Conservation (phyloP, 2,113 vertebrate species). For the Chroicocephalus ridibundus region DNA sequence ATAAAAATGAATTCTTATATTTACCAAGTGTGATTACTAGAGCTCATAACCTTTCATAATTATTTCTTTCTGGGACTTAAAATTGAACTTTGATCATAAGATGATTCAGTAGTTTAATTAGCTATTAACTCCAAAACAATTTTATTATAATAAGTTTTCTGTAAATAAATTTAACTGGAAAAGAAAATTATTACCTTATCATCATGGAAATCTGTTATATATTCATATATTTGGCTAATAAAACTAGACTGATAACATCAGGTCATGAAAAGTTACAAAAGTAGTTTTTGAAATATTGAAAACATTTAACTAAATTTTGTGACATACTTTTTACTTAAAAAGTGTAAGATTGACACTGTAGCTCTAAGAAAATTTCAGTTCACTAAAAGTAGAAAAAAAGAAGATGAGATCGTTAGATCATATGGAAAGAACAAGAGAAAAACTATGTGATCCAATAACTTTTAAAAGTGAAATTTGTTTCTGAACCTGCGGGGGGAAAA, state of each 20-base stretch:
- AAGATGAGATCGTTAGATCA: neutral
- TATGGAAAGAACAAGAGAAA: neutral
- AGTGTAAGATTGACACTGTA: neutral
- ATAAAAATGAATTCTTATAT: neutral
- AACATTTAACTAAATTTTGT: neutral
- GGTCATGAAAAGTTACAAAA: neutral
- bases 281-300: neutral
- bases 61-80: neutral
- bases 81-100: neutral
- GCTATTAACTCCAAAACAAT: neutral
- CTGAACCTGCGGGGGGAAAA: neutral
- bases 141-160: neutral
- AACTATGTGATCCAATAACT: neutral
- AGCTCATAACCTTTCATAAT: neutral
- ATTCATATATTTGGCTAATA: neutral
- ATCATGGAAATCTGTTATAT: neutral
- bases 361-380: neutral
- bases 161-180: neutral
- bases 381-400: neutral
- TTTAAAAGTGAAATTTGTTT: neutral
- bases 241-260: neutral
- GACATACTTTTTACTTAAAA: neutral
- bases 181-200: neutral
- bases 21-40: neutral
- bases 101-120: neutral